Evolutionary conservation across 2,797 vertebrate species (phyloP).

Genomic region (Xenops minutus): DNA sequence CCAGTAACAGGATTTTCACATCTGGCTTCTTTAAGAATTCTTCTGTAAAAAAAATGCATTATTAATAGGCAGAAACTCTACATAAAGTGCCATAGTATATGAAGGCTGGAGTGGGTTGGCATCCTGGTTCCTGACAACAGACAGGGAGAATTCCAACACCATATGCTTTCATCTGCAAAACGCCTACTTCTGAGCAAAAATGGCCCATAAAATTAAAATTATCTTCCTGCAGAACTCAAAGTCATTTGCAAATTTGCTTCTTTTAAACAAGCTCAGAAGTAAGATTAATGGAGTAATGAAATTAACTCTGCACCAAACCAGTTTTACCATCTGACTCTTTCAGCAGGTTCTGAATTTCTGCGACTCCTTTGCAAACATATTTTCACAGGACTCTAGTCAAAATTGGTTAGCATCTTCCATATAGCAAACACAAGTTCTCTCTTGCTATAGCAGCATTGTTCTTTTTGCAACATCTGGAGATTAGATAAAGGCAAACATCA

Average conservation of each 20-base stretch:
- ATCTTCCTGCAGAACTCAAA: constrained; percentile 20
- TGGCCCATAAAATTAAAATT: constrained; percentile 24
- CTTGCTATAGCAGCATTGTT: not conserved
- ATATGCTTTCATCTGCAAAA: constrained; percentile 24
- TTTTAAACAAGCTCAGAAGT: constrained; percentile 12
- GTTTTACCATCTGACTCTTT: not conserved
- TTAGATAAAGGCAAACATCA: not conserved
- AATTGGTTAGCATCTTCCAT: not conserved
- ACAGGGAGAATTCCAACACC: not conserved
- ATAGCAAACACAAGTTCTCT: not conserved
- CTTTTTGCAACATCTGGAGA: not conserved
- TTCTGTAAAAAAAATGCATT: not conserved
- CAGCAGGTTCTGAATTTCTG: not conserved
- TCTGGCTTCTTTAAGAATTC: not conserved
- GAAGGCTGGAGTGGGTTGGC: not conserved
- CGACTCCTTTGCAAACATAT: not conserved
- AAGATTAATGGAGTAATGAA: constrained; percentile 26
- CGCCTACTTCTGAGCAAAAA: not conserved
- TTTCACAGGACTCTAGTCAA: not conserved
- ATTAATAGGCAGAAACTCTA: not conserved
- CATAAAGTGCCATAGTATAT: not conserved
- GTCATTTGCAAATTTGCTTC: constrained; percentile 16
- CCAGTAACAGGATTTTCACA: not conserved
- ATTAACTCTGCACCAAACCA: not conserved
- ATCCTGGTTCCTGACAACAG: not conserved